Evolutionary conservation across 2,888 invertebrate genomes (phyloP).

Genomic region (Ecdyonurus torrentis): DNA sequence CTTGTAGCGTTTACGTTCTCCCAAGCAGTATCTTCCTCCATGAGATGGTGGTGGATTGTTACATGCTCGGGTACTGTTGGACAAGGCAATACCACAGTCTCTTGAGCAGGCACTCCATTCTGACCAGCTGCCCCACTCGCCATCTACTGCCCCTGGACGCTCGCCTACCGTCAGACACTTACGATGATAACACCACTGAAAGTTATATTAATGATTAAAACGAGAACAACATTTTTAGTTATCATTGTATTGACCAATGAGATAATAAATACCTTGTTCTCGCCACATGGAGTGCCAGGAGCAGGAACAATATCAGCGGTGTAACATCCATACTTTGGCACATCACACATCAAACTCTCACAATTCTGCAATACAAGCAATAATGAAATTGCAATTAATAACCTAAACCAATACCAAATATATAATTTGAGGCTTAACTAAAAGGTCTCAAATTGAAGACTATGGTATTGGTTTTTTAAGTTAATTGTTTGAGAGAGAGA

Average conservation of each 20-base stretch:
- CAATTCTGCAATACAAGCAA: constrained; percentile 32
- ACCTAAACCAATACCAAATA: too few species aligned
- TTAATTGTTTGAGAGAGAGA: too few species aligned
- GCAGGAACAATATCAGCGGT: constrained; percentile 33
- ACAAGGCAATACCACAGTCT: constrained; percentile 35
- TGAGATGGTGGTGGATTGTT: constrained; percentile 32
- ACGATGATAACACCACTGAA: constrained; percentile 36
- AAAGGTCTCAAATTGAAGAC: too few species aligned
- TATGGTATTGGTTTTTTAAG: too few species aligned
- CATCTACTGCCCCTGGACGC: constrained; percentile 30
- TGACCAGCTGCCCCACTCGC: constrained; percentile 35
- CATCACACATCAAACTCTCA: constrained; percentile 32
- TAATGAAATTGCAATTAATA: too few species aligned
- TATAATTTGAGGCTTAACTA: too few species aligned
- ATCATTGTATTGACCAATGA: not conserved
- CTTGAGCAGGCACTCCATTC: constrained; percentile 31
- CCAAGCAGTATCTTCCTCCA: constrained; percentile 34
- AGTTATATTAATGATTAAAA: constrained; percentile 2
- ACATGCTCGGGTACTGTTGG: constrained; percentile 29
- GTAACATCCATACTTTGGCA: constrained; percentile 32
- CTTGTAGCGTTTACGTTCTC: constrained; percentile 30
- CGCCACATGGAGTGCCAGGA: constrained; percentile 36
- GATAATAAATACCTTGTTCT: constrained; percentile 13
- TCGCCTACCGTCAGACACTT: constrained; percentile 33
- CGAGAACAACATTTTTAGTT: constrained; percentile 16